Evolutionary conservation across 2,888 invertebrate genomes (phyloP).

Genomic region (Cerastoderma edule): DNA sequence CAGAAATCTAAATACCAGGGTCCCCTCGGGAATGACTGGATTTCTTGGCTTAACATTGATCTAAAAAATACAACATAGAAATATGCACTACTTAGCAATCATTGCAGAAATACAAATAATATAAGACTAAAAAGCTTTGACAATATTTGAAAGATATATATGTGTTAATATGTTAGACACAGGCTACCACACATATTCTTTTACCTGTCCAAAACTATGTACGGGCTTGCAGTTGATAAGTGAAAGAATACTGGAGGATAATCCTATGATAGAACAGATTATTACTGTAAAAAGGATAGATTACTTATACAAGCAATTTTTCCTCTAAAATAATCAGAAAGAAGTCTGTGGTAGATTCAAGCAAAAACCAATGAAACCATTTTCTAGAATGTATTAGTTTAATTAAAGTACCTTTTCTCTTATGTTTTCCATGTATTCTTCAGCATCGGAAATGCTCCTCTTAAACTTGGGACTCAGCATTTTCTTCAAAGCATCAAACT

Average conservation of each 20-base stretch:
- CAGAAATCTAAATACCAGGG: neutral
- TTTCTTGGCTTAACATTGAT: constrained; percentile 1
- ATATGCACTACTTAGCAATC: too few species aligned
- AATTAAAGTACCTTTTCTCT: constrained; percentile 41
- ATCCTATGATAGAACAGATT: too few species aligned
- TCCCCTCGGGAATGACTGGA: constrained; percentile 4
- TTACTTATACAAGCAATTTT: too few species aligned
- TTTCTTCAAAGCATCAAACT: neutral
- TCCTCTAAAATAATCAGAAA: neutral
- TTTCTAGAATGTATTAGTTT: neutral
- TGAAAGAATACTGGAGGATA: too few species aligned
- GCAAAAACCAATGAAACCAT: neutral
- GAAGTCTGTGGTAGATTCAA: neutral
- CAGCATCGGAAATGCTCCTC: constrained; percentile 30
- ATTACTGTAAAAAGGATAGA: neutral
- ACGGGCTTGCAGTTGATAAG: too few species aligned
- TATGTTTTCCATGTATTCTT: constrained; percentile 41
- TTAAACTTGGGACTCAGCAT: constrained; percentile 35
- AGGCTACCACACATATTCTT: too few species aligned
- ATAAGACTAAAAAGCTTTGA: too few species aligned
- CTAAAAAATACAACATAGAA: too few species aligned
- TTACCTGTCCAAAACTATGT: too few species aligned
- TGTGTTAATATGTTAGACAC: too few species aligned
- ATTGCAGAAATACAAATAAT: neutral
- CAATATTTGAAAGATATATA: too few species aligned